phyloP scores from a whole-genome alignment of 2,797 vertebrate genomes.

The Melanotaenia pygmaea region DNA sequence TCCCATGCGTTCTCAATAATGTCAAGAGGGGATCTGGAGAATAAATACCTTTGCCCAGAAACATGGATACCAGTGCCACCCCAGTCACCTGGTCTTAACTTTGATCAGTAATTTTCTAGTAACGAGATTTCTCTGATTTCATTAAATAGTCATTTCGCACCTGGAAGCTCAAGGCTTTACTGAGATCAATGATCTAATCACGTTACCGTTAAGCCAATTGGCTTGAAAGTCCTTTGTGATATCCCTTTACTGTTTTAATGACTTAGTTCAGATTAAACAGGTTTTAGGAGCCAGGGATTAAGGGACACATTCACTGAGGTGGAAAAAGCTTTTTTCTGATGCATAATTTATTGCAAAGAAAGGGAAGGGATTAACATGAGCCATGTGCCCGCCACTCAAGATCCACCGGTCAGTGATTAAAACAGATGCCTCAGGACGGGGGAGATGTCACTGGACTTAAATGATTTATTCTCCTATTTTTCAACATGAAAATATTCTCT shows the following conservation, averaged over 20 bases:
- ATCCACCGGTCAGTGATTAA: constrained; percentile 70
- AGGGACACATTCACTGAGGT: constrained; percentile 77
- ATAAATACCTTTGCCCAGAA: constrained; percentile 78
- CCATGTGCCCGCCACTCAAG: constrained; percentile 57
- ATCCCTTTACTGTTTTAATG: constrained; percentile 87
- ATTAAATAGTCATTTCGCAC: constrained; percentile 85
- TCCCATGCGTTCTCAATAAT: constrained; percentile 64
- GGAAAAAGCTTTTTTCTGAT: constrained; percentile 75
- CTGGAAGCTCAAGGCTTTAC: constrained; percentile 83
- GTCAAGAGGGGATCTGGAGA: constrained; percentile 77
- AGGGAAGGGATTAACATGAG: constrained; percentile 70
- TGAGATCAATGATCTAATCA: constrained; percentile 87
- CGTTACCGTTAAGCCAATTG: constrained; percentile 82
- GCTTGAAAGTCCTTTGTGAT: constrained; percentile 84
- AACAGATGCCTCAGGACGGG: constrained; percentile 45
- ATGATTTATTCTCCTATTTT: constrained; percentile 23
- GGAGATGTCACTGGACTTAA: constrained; percentile 19
- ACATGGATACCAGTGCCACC: constrained; percentile 70
- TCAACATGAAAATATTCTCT: constrained; percentile 11
- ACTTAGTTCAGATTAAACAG: constrained; percentile 83
- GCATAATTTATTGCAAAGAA: constrained; percentile 78
- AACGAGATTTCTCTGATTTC: constrained; percentile 86
- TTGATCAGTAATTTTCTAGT: constrained; percentile 87
- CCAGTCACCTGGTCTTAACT: constrained; percentile 79
- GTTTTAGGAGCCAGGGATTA: constrained; percentile 83